phyloP scores from a whole-genome alignment of 2,113 vertebrate species.

The Noturus placidus region DNA sequence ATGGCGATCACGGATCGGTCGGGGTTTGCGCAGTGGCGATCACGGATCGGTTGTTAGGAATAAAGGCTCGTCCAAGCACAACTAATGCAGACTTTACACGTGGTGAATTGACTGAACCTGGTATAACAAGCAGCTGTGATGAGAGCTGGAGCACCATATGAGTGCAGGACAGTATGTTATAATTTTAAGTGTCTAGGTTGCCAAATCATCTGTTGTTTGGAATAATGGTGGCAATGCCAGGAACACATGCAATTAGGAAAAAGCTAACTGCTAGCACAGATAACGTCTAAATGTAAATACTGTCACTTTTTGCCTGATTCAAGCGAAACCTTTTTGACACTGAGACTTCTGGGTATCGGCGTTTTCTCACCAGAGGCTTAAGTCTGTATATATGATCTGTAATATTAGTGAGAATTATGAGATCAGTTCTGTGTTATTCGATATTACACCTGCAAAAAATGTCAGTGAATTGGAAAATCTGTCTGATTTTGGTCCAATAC shows the following conservation, averaged over 20 bases:
- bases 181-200: background rate
- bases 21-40: too few species aligned
- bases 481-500: background rate
- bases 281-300: background rate
- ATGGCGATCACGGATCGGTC: too few species aligned
- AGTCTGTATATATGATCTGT: background rate
- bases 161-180: background rate
- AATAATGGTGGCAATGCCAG: background rate
- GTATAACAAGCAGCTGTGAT: background rate
- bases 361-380: background rate
- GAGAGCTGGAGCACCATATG: background rate
- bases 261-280: background rate
- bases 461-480: background rate
- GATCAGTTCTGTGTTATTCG: background rate
- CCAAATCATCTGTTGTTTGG: background rate
- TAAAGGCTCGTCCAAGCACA: background rate
- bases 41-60: background rate
- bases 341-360: background rate
- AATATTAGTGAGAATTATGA: background rate
- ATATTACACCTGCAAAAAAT: background rate
- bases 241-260: background rate
- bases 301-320: background rate
- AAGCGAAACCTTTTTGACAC: background rate
- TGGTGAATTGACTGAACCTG: background rate
- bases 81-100: background rate